Conservation (phyloP, 2,888 invertebrate genomes). For the Aleiodes testaceus region DNA sequence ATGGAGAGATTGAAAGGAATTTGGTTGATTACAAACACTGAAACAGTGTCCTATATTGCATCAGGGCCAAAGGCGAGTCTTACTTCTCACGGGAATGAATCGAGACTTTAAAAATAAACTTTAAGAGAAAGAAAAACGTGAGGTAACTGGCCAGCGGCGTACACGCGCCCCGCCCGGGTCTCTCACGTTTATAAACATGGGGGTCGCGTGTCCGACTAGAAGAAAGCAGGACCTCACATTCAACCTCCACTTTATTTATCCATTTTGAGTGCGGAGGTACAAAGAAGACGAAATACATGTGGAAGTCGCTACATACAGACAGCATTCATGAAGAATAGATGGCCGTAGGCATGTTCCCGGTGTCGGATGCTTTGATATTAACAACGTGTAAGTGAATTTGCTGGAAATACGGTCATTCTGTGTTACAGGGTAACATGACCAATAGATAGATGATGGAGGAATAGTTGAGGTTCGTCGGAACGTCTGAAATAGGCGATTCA, state of each 20-base stretch:
- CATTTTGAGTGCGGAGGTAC: slow-evolving; percentile 27
- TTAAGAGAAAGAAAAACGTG: neutral
- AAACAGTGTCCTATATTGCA: slow-evolving; percentile 31
- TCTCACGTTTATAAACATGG: slow-evolving; percentile 43
- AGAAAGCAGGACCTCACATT: slow-evolving; percentile 25
- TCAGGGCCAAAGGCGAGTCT: slow-evolving; percentile 28
- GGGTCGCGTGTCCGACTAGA: slow-evolving; percentile 44
- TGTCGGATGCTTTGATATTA: slow-evolving; percentile 54
- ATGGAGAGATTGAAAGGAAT: no score
- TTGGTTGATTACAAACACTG: slow-evolving; percentile 9
- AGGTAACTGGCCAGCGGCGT: slow-evolving; percentile 15
- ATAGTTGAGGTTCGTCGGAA: no score
- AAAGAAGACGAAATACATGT: slow-evolving; percentile 36
- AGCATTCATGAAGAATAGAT: slow-evolving; percentile 18
- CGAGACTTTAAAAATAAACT: neutral
- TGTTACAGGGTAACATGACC: no score
- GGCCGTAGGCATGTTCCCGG: slow-evolving; percentile 54
- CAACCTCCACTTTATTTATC: slow-evolving; percentile 11
- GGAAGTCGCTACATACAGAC: slow-evolving; percentile 18
- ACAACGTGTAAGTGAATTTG: slow-evolving; percentile 56
- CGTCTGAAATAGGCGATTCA: no score
- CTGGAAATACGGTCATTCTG: slow-evolving; percentile 53
- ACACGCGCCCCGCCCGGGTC: slow-evolving; percentile 36
- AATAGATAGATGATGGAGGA: no score
- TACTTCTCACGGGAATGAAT: slow-evolving; percentile 45